Conservation (phyloP, 1,140 invertebrate species). For the Temnothorax longispinosus region DNA sequence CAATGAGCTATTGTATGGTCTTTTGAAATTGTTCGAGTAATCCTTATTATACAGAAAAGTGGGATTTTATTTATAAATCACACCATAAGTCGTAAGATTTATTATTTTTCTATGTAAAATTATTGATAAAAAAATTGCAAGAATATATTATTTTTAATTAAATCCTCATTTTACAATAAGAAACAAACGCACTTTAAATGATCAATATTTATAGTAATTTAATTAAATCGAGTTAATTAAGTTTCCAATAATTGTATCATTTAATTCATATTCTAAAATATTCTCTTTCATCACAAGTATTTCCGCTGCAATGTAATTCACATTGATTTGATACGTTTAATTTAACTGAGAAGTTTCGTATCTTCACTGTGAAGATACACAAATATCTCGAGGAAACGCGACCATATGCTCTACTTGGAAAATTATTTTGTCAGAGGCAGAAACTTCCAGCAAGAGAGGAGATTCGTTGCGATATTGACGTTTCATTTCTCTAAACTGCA, state of each 20-base stretch:
- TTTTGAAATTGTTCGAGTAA: slow-evolving; percentile 7
- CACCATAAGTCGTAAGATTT: not conserved
- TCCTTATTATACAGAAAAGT: not conserved
- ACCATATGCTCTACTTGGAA: slow-evolving; percentile 17
- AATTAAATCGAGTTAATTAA: slow-evolving; percentile 5
- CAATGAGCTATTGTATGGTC: not conserved
- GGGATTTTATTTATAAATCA: not conserved
- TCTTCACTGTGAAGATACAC: slow-evolving; percentile 18
- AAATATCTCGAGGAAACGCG: slow-evolving; percentile 28
- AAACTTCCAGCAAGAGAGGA: slow-evolving; percentile 16
- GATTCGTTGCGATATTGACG: slow-evolving; percentile 57
- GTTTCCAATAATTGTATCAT: not conserved
- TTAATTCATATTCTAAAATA: slow-evolving; percentile 3
- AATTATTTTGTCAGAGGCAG: slow-evolving; percentile 57
- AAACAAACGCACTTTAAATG: not conserved
- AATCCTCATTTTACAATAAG: not conserved
- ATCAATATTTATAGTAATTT: slow-evolving; percentile 7
- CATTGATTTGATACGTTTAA: slow-evolving; percentile 52
- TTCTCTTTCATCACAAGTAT: not conserved
- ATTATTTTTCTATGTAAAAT: not conserved
- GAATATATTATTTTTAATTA: not conserved
- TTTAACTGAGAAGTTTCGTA: slow-evolving; percentile 42
- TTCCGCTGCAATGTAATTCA: slow-evolving; percentile 8
- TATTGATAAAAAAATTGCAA: not conserved
- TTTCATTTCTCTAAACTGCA: slow-evolving; percentile 50